Conservation (phyloP, 2,797 vertebrate genomes). For the Anguilla megastoma region DNA sequence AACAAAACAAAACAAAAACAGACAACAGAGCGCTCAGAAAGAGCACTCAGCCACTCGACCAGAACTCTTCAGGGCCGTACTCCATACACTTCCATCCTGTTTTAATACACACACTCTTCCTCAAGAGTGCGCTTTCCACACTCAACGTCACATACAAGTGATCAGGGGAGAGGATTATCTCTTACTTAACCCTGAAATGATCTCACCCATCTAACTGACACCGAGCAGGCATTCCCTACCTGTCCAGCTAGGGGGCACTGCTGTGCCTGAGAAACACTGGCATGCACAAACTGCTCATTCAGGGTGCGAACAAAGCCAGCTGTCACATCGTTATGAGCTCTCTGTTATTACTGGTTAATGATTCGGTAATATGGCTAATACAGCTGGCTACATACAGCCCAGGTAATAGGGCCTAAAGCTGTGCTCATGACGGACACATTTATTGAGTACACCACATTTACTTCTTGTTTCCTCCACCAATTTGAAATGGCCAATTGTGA, state of each 20-base stretch:
- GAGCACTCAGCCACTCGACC: neutral
- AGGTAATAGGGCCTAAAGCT: neutral
- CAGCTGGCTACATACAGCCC: neutral
- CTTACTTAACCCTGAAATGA: neutral
- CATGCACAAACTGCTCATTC: neutral
- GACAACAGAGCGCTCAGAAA: neutral
- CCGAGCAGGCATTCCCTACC: neutral
- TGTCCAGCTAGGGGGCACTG: neutral
- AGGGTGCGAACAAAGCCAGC: neutral
- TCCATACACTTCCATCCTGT: neutral
- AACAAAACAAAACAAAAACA: neutral
- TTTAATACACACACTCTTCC: neutral
- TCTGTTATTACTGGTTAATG: neutral
- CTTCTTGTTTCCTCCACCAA: too few species aligned
- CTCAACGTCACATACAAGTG: neutral
- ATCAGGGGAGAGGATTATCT: neutral
- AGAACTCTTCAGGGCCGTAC: neutral
- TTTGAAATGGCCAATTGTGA: too few species aligned
- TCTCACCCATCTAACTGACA: neutral
- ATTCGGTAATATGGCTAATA: neutral
- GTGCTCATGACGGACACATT: too few species aligned
- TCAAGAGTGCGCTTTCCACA: neutral
- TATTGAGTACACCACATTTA: too few species aligned
- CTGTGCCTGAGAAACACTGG: neutral
- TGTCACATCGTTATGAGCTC: neutral